Conservation (phyloP, 2,888 invertebrate genomes). For the Melieria picta region DNA sequence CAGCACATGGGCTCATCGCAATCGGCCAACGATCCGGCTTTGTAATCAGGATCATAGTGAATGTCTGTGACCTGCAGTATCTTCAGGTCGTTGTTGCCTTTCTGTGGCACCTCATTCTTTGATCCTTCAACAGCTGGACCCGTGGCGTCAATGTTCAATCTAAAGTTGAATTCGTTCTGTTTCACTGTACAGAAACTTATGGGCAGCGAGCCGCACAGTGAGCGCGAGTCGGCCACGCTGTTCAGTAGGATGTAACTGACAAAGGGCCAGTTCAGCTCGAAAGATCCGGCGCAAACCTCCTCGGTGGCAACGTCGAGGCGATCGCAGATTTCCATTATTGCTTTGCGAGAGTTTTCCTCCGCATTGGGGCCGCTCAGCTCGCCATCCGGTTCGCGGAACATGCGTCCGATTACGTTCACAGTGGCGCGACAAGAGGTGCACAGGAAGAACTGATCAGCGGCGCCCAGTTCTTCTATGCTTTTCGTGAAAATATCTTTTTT, state of each 20-base stretch:
- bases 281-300: slow-evolving; percentile 73
- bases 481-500: slow-evolving; percentile 50
- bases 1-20: slow-evolving; percentile 85
- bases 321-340: slow-evolving; percentile 68
- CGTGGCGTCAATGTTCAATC: slow-evolving; percentile 49
- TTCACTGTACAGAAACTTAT: slow-evolving; percentile 54
- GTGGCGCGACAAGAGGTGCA: slow-evolving; percentile 59
- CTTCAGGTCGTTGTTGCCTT: slow-evolving; percentile 47
- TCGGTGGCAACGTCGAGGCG: slow-evolving; percentile 69
- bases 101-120: slow-evolving; percentile 50
- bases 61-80: slow-evolving; percentile 69
- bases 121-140: slow-evolving; percentile 45
- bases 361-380: slow-evolving; percentile 60
- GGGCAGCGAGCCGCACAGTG: slow-evolving; percentile 62
- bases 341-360: slow-evolving; percentile 58
- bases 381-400: slow-evolving; percentile 67
- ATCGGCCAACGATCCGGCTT: slow-evolving; percentile 72
- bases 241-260: slow-evolving; percentile 70
- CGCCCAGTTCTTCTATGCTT: slow-evolving; percentile 49
- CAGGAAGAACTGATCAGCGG: slow-evolving; percentile 52
- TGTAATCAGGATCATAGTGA: slow-evolving; percentile 82
- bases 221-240: slow-evolving; percentile 66
- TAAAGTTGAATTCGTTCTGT: slow-evolving; percentile 52
- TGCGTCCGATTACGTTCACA: slow-evolving; percentile 52
- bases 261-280: slow-evolving; percentile 74